A percentile compares a stretch with the other conserved stretches of the same genome.
Conservation (phyloP, 2,888 invertebrate species). For the Cinara cedri region DNA sequence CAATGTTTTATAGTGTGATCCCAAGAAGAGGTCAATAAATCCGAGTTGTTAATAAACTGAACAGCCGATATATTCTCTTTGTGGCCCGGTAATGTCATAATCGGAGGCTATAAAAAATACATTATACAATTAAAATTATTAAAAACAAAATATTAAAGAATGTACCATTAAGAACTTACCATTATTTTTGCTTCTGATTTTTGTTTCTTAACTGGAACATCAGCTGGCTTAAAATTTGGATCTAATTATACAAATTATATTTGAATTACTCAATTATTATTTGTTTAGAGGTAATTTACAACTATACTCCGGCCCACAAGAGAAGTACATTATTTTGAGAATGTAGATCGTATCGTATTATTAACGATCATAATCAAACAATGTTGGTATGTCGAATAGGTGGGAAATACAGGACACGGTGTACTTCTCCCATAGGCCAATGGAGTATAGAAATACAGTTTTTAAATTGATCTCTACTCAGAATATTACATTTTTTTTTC, state of each 20-base stretch:
- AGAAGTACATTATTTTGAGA: too few species aligned
- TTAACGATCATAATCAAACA: too few species aligned
- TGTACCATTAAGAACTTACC: too few species aligned
- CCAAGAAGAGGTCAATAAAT: constrained; percentile 87
- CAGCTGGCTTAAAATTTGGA: constrained; percentile 53
- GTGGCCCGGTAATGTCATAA: constrained; percentile 89
- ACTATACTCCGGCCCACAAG: too few species aligned
- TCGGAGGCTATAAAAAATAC: constrained; percentile 70
- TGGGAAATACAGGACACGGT: too few species aligned
- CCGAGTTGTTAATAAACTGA: constrained; percentile 79
- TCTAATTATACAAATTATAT: constrained; percentile 11
- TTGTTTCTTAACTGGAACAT: constrained; percentile 49
- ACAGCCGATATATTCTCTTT: constrained; percentile 86
- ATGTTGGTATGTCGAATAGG: too few species aligned
- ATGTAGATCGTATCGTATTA: too few species aligned
- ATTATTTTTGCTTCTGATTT: constrained; percentile 51
- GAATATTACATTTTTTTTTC: too few species aligned
- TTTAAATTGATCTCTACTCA: too few species aligned
- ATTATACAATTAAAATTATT: constrained; percentile 58
- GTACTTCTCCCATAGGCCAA: too few species aligned
- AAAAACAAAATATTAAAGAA: not conserved
- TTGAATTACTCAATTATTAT: not conserved
- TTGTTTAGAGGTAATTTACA: not conserved
- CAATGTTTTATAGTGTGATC: constrained; percentile 94
- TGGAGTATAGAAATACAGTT: too few species aligned